Evolutionary conservation across 2,113 vertebrate genomes (phyloP), one percentile per base, ranked within the genome.

Genomic region (Microcebus murinus): DNA sequence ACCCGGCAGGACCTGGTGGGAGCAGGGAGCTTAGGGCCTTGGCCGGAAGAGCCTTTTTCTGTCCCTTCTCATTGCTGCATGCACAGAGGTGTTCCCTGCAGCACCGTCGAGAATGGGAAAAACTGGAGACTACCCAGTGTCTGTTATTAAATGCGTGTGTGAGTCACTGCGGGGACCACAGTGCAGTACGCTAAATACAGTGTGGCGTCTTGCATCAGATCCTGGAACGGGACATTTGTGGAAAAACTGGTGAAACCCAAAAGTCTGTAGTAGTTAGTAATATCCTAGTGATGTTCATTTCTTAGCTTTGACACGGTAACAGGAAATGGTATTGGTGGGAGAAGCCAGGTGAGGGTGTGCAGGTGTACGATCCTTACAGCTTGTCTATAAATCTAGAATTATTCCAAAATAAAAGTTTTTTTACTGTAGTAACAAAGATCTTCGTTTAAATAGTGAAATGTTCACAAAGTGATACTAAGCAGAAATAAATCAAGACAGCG

Each of bases 221-320:
- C 81, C 73, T 15, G 15, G n/a, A 31, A 52, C 73, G 29, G 42
- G 45, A 11, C 45, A 1, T 15, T 25, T 45, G 21, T 71, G 55
- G 74, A 21, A 23, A 48, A 70, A 6, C 5, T 8, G 18, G 4
- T 29, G 11, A 76, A 34, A 11, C 21, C 61, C 20, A 1, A 9
- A 29, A 52, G 67, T 27, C 18, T 14, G n/a, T 55, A 0, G 3
- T 14, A 27, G 55, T 45, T n/a, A 4, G 8, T 68, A 23, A 5
- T 1, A 1, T 23, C 0, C 14, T 18, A 21, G 11, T 7, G 0
- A 1, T 20, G 67, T 57, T 42, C 36, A 4, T 39, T 20, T 31
- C 70, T 50, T 9, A 23, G 50, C n/a, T 59, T 4, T 36, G 70
- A 65, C 50, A 50, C 1, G 15, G 59, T 23, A 4, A 45, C 1